These are phyloP conservation scores for Peromyscus leucopus DNA, from an alignment of 2,113 vertebrate species.

Conservation along the genomic window DNA sequence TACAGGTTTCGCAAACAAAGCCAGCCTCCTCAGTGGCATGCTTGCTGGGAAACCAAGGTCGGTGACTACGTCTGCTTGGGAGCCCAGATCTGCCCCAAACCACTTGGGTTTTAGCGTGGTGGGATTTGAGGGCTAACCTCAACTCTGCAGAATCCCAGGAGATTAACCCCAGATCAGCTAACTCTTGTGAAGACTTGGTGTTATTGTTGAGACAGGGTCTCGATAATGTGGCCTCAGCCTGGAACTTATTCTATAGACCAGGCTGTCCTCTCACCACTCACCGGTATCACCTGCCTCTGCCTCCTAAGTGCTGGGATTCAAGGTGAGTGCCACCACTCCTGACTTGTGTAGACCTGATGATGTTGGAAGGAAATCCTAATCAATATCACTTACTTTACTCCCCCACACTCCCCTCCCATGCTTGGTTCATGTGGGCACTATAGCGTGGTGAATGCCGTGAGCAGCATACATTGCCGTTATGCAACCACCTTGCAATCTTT, in stretches of 20 bases:
- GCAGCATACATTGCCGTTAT: rapidly evolving
- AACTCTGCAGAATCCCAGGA: conserved; percentile 35
- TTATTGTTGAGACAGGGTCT: not conserved
- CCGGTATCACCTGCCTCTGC: not conserved
- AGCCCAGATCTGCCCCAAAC: conserved; percentile 53
- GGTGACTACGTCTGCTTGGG: not conserved
- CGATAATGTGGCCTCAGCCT: not conserved
- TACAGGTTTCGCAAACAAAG: conserved; percentile 37
- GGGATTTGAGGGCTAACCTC: conserved; percentile 36
- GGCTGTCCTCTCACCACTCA: too few relatives aligned
- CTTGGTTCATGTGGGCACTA: not conserved
- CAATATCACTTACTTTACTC: not conserved
- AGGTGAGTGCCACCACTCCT: not conserved
- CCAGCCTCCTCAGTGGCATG: conserved; percentile 1
- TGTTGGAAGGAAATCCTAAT: not conserved
- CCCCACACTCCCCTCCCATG: not conserved
- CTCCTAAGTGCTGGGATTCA: not conserved
- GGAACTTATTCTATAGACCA: too few relatives aligned
- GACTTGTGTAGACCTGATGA: not conserved
- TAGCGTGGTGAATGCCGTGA: not conserved
- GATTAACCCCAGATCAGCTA: not conserved
- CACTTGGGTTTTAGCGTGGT: conserved; percentile 12
- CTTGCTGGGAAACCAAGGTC: conserved; percentile 65
- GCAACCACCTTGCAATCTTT: too few relatives aligned
- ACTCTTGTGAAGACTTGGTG: not conserved